Evolutionary conservation across 2,113 vertebrate species (phyloP).

Genomic region (Pogonocichla stellata): DNA sequence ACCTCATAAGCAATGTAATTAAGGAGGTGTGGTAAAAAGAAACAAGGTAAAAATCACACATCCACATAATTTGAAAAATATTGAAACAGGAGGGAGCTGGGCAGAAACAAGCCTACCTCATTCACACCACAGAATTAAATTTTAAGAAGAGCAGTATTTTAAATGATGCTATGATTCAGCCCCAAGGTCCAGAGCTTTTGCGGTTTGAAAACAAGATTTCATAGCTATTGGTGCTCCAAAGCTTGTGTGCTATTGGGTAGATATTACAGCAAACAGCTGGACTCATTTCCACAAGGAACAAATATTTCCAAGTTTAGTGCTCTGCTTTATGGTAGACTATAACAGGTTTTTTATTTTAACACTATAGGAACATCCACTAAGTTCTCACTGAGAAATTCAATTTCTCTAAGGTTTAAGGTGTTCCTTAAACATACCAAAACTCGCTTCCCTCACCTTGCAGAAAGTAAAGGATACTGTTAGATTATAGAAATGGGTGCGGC

Average conservation of each 20-base stretch:
- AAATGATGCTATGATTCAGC: neutral
- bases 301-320: neutral
- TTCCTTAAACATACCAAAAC: neutral
- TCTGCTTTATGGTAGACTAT: neutral
- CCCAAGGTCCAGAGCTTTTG: neutral
- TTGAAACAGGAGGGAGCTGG: neutral
- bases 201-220: neutral
- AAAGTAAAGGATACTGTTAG: neutral
- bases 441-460: neutral
- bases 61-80: neutral
- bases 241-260: neutral
- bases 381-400: neutral
- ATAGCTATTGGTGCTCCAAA: neutral
- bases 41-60: neutral
- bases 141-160: neutral
- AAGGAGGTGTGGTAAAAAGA: neutral
- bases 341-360: neutral
- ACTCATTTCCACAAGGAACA: neutral
- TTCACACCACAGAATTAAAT: neutral
- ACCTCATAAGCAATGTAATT: neutral
- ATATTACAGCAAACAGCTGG: neutral
- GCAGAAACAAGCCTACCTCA: neutral
- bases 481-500: neutral
- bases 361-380: neutral
- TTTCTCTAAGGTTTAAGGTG: neutral